Base-by-base conservation (phyloP, 1,140 invertebrate genomes). In the Phortica variegata region DNA sequence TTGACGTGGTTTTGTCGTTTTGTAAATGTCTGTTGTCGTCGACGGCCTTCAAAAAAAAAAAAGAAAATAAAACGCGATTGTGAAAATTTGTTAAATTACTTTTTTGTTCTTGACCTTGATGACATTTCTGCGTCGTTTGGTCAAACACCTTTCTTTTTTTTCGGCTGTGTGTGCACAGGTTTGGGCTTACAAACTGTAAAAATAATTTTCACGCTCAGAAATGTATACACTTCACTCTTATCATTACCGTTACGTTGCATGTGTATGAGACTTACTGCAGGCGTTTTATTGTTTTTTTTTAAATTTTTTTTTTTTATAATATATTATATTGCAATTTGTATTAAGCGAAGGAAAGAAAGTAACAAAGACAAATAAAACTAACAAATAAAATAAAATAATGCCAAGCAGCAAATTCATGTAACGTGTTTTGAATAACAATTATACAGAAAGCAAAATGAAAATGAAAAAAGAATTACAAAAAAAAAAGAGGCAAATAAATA, bases 381-480 rank as follows among this genome's bases (percentile, higher is more conserved):
- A n/a, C n/a, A n/a, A n/a, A 31, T 31, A 31, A 31, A 31, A 31
- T 31, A 31, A 31, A 31, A 31, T 31, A n/a, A 31, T 8, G n/a
- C n/a, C 7, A 31, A 31, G 57, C 57, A 69, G 60, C 54, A 68
- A 68, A 68, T 60, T 68, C 54, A 38, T 42, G n/a, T 51, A 50
- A 68, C 60, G 65, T 68, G 65, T 60, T 58, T 60, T 69, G 65
- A 68, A 68, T 68, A 49, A 60, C 56, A 69, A 68, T 69, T 60
- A 69, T 45, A 51, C 49, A 51, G 40, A 50, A 58, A n/a, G n/a
- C n/a, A n/a, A n/a, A n/a, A n/a, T n/a, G n/a, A n/a, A n/a, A n/a
- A n/a, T n/a, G n/a, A n/a, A n/a, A n/a, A n/a, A n/a, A n/a, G n/a
- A n/a, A n/a, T n/a, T n/a, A n/a, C n/a, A n/a, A n/a, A n/a, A n/a